Evolutionary conservation across 2,113 vertebrate genomes (phyloP), one percentile per base, ranked within the genome.

Genomic region (Melierax canorus): DNA sequence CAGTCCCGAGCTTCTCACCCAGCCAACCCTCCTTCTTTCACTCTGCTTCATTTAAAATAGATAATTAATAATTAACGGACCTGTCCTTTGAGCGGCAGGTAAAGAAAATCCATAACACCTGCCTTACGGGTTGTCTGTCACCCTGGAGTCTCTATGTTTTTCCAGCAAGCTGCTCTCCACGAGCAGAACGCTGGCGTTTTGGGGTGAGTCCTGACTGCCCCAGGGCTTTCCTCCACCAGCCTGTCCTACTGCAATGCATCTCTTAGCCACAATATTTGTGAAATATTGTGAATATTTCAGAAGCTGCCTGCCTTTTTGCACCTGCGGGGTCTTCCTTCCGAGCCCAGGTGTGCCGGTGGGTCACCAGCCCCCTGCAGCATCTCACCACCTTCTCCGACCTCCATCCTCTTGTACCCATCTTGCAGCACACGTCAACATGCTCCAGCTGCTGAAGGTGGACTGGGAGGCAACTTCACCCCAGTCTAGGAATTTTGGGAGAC

Each of bases 41-140:
- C 62, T 34, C 69, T 22, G n/a, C 62, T 84, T 48, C 34, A 7
- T 59, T 63, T 45, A 34, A 75, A 79, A 64, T 4, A 69, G 79
- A 38, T 71, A 55, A 86, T 81, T 76, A 92, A 91, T 84, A 32
- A 88, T 95, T 91, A 95, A 91, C 51, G 4, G 15, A 7, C 48
- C 68, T 15, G 17, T 59, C 62, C 83, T 84, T 84, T 69, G 62
- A 79, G 77, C 6, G 1, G 48, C 66, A 12, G 3, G 2, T 41
- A 58, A 51, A 39, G 43, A 53, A 53, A 58, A 38, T 14, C 51
- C 67, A 15, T 3, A 12, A 20, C 39, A 53, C 62, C 56, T 8
- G 20, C 46, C n/a, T 17, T 41, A 12, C 1, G 2, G 24, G 29
- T 73, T 17, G 8, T 12, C 39, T 18, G n/a, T 59, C 7, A 1